Evolutionary conservation across 1,140 invertebrate species (phyloP).

Genomic region (Teleopsis dalmanni): DNA sequence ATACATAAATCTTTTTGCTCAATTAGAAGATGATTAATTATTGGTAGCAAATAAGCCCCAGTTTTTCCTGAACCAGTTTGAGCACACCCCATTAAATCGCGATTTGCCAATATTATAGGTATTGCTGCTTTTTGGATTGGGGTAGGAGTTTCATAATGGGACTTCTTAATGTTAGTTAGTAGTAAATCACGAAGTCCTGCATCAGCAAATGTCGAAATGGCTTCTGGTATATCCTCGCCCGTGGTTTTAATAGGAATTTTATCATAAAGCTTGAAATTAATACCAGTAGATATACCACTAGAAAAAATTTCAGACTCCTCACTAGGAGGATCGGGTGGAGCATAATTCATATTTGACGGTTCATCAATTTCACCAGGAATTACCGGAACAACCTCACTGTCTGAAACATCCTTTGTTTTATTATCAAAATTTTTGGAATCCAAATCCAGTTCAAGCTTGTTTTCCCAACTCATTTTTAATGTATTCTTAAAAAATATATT

Average conservation of each 20-base stretch:
- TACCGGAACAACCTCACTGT: too few species aligned
- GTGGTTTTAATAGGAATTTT: slow-evolving; percentile 54
- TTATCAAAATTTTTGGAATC: too few species aligned
- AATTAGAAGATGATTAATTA: slow-evolving; percentile 65
- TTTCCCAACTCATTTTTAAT: too few species aligned
- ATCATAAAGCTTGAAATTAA: slow-evolving; percentile 86
- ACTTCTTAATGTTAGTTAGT: slow-evolving; percentile 69
- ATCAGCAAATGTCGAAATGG: slow-evolving; percentile 63
- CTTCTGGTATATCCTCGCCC: slow-evolving; percentile 45
- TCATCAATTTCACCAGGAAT: too few species aligned
- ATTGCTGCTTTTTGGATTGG: slow-evolving; percentile 90
- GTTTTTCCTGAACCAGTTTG: slow-evolving; percentile 98
- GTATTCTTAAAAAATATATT: too few species aligned
- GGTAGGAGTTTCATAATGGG: slow-evolving; percentile 79
- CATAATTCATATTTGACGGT: too few species aligned
- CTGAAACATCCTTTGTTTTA: too few species aligned
- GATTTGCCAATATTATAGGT: slow-evolving; percentile 66
- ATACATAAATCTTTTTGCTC: slow-evolving; percentile 48
- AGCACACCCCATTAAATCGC: slow-evolving; percentile 94
- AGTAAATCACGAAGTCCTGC: slow-evolving; percentile 61
- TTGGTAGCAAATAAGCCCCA: slow-evolving; percentile 79
- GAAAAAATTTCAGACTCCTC: slow-evolving; percentile 67
- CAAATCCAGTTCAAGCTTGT: too few species aligned
- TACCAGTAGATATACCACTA: slow-evolving; percentile 64
- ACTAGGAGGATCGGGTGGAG: slow-evolving; percentile 66